A percentile compares a stretch with the other conserved stretches of the same genome.
phyloP scores from a whole-genome alignment of 2,888 invertebrate species.

The Cephus runcator region DNA sequence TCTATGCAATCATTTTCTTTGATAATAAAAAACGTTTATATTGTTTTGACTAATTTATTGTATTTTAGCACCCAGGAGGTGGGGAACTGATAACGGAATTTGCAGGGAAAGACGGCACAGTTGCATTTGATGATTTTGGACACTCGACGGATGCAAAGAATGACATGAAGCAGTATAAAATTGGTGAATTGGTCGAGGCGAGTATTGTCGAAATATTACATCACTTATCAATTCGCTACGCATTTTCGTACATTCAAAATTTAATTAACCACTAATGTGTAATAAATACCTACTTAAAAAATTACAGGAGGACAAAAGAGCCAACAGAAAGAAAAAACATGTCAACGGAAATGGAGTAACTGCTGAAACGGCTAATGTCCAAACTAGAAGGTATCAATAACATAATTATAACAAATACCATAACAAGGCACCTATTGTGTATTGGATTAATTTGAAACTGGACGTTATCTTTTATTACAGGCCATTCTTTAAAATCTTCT shows the following conservation, averaged over 20 bases:
- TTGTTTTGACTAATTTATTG: not conserved
- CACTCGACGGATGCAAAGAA: conserved; percentile 75
- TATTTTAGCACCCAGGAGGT: conserved; percentile 77
- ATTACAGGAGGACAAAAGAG: conserved; percentile 34
- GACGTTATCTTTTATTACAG: conserved; percentile 22
- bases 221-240: not conserved
- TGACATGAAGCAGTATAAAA: conserved; percentile 71
- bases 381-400: not conserved
- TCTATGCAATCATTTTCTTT: not conserved
- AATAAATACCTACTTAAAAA: not conserved
- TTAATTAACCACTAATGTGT: not conserved
- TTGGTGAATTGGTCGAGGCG: conserved; percentile 76
- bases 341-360: not conserved
- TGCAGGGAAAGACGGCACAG: conserved; percentile 76
- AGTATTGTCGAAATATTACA: conserved; percentile 13
- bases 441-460: conserved; percentile 1
- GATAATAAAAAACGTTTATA: not conserved
- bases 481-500: conserved; percentile 23
- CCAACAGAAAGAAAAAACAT: conserved; percentile 27
- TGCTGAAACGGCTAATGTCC: not conserved
- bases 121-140: conserved; percentile 74
- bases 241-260: not conserved
- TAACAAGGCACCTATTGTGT: not conserved
- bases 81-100: conserved; percentile 72
- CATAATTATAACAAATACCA: not conserved